Evolutionary conservation across 1,140 invertebrate species (phyloP).

Genomic region (Megalonaias nervosa): DNA sequence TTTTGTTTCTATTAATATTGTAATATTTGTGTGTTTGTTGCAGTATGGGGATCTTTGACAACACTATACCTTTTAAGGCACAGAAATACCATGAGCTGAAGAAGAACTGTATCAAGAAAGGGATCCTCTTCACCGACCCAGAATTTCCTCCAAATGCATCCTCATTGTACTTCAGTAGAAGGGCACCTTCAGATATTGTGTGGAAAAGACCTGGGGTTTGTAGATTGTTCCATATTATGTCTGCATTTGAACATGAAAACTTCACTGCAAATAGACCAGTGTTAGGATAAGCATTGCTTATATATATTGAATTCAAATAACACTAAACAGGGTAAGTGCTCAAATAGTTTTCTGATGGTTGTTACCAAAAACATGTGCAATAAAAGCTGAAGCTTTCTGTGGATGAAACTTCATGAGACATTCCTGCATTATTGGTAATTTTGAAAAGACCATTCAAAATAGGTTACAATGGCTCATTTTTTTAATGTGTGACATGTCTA

Average conservation of each 20-base stretch:
- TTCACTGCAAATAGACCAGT: slow-evolving; percentile 30
- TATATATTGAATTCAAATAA: no score
- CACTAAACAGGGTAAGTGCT: no score
- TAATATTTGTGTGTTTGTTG: background rate
- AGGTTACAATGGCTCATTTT: no score
- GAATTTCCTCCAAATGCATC: slow-evolving; percentile 72
- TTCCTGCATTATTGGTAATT: no score
- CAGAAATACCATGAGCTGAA: slow-evolving; percentile 68
- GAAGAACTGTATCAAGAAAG: slow-evolving; percentile 61
- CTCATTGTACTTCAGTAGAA: slow-evolving; percentile 69
- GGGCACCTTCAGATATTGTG: slow-evolving; percentile 63
- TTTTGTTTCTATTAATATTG: no score
- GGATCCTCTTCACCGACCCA: slow-evolving; percentile 72
- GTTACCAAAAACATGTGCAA: no score
- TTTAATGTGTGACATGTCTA: no score
- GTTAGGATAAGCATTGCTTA: no score
- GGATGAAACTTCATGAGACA: no score
- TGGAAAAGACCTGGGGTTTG: slow-evolving; percentile 73
- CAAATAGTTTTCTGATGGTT: no score
- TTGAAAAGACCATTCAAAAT: no score
- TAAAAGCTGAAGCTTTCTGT: no score
- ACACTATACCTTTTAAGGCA: slow-evolving; percentile 62
- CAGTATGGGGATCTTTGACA: slow-evolving; percentile 42
- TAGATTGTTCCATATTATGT: slow-evolving; percentile 1
- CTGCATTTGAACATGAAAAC: slow-evolving; percentile 3